Evolutionary conservation across 2,888 invertebrate species (phyloP), one percentile per base, ranked within the genome.

Genomic region (Antitype chi): DNA sequence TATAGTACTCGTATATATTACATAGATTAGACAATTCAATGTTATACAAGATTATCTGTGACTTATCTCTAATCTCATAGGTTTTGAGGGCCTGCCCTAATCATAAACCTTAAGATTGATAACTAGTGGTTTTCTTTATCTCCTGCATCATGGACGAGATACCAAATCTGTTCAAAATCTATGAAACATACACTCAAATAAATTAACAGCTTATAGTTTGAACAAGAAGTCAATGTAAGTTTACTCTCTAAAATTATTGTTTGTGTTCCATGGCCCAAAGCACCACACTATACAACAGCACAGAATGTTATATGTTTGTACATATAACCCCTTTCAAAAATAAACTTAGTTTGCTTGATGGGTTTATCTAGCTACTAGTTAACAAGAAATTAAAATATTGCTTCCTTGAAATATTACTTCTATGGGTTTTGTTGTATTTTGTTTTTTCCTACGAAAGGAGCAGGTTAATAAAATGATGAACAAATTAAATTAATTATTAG

Each of bases 51-150:
- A 55, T 67, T 74, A 79, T 66, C 80, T 47, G 9, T 69, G 25
- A n/a, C 52, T 70, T 70, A 69, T 76, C 78, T 76, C 78, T 72
- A n/a, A 63, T 70, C 67, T 52, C 53, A 6, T 28, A 52, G n/a
- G 60, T 67, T 55, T 55, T 57, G 53, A 82, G 80, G 77, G 49
- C 59, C 64, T 49, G 32, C 52, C 53, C 53, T 49, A 25, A 70
- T 55, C 66, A 70, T 5, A 52, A 82, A 77, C 63, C 53, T 64
- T 43, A 59, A 60, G 64, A 66, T 32, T 80, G 17, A 47, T 81
- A 32, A 53, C 64, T 57, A n/a, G 11, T 20, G 13, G 23, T 15
- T 79, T 55, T n/a, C 7, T 57, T 38, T 64, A 63, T 53, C 23
- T 47, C 7, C 15, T 57, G 20, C 32, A 75, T 66, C 52, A 63